Evolutionary conservation across 2,797 vertebrate genomes (phyloP).

Genomic region (Parambassis ranga): DNA sequence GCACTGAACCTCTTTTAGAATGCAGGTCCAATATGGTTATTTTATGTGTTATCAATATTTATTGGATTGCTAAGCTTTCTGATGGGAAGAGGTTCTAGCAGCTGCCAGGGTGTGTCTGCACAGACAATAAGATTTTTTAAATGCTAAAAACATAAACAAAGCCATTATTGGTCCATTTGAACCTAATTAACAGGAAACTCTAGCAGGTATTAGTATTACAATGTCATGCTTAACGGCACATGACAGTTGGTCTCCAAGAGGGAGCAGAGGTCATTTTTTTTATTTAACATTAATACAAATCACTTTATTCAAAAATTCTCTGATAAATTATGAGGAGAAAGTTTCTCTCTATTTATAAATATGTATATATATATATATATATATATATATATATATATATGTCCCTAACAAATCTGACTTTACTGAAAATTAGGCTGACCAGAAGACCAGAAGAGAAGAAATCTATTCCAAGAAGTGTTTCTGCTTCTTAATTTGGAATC

Average conservation of each 20-base stretch:
- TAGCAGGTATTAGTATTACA: no score
- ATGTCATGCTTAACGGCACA: background rate
- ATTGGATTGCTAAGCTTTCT: background rate
- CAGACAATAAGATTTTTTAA: background rate
- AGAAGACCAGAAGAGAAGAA: conserved; percentile 6
- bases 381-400: no score
- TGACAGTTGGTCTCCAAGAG: background rate
- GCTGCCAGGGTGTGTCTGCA: background rate
- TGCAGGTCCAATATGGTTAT: background rate
- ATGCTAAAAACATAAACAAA: no score
- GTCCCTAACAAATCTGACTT: conserved; percentile 3
- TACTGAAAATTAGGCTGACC: conserved; percentile 1
- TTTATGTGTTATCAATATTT: conserved; percentile 9
- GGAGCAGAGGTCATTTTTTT: background rate
- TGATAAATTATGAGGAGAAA: no score
- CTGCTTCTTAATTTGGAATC: conserved; percentile 26
- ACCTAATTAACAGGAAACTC: no score
- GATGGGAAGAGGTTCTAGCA: background rate
- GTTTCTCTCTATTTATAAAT: no score
- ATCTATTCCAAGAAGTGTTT: conserved; percentile 17
- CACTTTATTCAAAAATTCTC: background rate
- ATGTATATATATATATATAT: no score
- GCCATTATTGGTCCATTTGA: no score
- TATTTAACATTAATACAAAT: background rate
- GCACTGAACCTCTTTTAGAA: background rate